phyloP scores from a whole-genome alignment of 2,797 vertebrate species.

The Parauchenoglanis punctatus region DNA sequence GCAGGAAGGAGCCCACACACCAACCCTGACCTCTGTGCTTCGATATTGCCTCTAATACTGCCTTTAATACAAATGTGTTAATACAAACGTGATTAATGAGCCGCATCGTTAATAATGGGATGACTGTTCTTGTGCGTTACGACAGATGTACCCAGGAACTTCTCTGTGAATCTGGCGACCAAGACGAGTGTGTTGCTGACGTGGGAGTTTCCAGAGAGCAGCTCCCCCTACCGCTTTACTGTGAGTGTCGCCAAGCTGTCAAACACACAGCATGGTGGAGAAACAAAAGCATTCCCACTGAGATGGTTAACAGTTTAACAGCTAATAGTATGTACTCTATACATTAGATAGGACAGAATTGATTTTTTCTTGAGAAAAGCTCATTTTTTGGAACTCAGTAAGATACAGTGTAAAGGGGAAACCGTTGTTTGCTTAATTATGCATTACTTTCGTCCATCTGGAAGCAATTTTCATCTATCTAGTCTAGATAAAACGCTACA shows the following conservation, averaged over 20 bases:
- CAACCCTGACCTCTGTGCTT: conserved; percentile 23
- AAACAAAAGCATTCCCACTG: not conserved
- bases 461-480: conserved; percentile 9
- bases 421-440: conserved; percentile 9
- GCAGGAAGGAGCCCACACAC: conserved; percentile 27
- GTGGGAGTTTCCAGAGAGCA: conserved; percentile 95
- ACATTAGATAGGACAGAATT: too few species aligned
- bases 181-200: conserved; percentile 94
- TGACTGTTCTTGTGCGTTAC: conserved; percentile 44
- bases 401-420: not conserved
- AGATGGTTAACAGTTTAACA: not conserved
- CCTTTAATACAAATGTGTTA: not conserved
- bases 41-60: conserved; percentile 4
- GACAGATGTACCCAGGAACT: conserved; percentile 95
- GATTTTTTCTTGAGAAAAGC: not conserved
- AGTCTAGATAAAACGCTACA: not conserved
- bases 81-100: conserved; percentile 3
- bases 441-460: conserved; percentile 10
- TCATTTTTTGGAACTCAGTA: not conserved
- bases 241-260: conserved; percentile 68
- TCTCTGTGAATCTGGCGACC: conserved; percentile 96
- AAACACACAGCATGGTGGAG: not conserved
- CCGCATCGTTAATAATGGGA: not conserved
- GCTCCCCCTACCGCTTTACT: conserved; percentile 83
- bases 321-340: not conserved